Conservation (phyloP, 2,797 vertebrate species). For the Linurgus olivaceus region DNA sequence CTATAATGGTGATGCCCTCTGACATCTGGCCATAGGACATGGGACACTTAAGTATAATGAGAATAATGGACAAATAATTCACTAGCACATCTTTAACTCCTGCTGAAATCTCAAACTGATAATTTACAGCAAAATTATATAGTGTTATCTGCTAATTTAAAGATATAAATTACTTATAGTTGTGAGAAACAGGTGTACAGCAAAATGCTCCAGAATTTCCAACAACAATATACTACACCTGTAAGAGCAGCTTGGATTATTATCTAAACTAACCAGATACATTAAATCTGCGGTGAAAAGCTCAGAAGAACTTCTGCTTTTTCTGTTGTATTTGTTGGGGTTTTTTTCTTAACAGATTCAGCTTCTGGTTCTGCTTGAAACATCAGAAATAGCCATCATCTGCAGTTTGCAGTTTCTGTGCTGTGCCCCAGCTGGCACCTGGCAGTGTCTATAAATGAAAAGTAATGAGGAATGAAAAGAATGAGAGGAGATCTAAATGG, state of each 20-base stretch:
- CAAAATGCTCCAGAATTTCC: background rate
- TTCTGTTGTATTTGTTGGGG: background rate
- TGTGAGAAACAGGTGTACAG: background rate
- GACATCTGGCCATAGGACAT: background rate
- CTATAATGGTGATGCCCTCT: background rate
- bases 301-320: background rate
- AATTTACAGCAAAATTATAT: background rate
- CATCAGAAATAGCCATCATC: background rate
- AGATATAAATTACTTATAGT: background rate
- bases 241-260: background rate
- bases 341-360: background rate
- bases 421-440: constrained; percentile 20
- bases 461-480: background rate
- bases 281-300: background rate
- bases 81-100: background rate
- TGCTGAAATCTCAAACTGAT: background rate
- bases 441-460: background rate
- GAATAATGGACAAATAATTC: background rate
- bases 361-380: background rate
- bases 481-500: background rate
- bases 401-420: background rate
- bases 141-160: background rate
- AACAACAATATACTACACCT: background rate
- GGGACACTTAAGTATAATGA: background rate
- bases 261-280: background rate